phyloP scores from a whole-genome alignment of 2,888 invertebrate species.

The Mantis religiosa region DNA sequence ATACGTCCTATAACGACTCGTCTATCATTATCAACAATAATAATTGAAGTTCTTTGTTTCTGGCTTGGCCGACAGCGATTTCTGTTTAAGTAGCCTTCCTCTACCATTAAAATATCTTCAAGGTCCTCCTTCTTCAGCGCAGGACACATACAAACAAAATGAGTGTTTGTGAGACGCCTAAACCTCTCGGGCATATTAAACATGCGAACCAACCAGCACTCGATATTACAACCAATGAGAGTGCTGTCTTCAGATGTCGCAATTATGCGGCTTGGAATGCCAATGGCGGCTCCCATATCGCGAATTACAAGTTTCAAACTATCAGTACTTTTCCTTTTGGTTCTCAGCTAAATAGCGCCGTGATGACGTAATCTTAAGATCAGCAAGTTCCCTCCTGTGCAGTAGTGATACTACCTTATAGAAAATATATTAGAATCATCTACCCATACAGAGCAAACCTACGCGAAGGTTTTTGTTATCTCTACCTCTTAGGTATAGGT shows the following conservation, averaged over 20 bases:
- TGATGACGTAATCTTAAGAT: no score
- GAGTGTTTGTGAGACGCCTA: neutral
- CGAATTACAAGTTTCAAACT: neutral
- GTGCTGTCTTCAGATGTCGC: neutral
- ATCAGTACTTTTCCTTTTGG: no score
- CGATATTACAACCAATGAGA: neutral
- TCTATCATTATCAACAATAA: neutral
- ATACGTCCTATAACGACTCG: neutral
- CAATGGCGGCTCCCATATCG: neutral
- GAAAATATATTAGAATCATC: no score
- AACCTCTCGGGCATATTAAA: slow-evolving; percentile 7
- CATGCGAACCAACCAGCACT: neutral
- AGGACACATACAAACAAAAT: neutral
- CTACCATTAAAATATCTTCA: neutral
- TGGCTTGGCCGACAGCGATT: neutral
- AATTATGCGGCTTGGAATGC: neutral
- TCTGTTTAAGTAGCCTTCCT: neutral
- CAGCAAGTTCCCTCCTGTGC: no score
- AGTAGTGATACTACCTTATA: no score
- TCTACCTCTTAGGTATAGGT: no score
- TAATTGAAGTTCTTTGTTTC: neutral
- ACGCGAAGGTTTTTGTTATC: no score
- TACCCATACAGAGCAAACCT: no score
- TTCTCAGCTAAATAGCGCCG: no score
- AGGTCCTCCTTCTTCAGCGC: neutral